A percentile compares a stretch with the other conserved stretches of the same genome.
These are phyloP conservation scores for Dendrocincla tyrannina DNA, from an alignment of 2,797 vertebrate genomes.

Conservation along the genomic window DNA sequence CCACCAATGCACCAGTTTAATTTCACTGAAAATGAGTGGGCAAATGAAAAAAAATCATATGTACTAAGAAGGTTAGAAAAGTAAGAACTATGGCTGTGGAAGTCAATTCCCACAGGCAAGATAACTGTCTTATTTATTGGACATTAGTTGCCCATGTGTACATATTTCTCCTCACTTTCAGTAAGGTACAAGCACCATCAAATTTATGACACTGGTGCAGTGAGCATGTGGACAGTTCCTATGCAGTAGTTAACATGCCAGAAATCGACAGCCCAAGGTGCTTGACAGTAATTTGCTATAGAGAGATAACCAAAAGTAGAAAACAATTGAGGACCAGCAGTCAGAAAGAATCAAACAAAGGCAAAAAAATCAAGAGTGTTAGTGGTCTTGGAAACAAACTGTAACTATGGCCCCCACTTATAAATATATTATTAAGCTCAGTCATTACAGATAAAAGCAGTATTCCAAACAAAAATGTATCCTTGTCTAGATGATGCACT, in stretches of 20 bases:
- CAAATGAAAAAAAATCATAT: not conserved
- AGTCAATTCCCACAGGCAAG: not conserved
- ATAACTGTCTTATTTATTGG: not conserved
- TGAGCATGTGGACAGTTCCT: not conserved
- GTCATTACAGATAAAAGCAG: not conserved
- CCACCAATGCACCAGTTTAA: not conserved
- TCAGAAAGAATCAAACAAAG: not conserved
- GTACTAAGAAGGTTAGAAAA: not conserved
- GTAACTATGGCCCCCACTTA: not conserved
- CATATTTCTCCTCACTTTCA: not conserved
- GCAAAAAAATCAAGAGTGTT: not conserved
- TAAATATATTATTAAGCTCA: not conserved
- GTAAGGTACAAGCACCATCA: not conserved
- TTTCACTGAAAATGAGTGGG: rapidly evolving
- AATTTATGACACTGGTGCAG: not conserved
- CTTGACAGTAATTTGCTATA: not conserved
- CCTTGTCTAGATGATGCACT: not conserved
- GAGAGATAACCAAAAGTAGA: not conserved
- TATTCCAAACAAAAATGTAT: not conserved
- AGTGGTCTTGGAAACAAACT: not conserved
- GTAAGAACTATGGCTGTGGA: not conserved
- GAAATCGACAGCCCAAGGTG: not conserved
- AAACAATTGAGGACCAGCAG: not conserved
- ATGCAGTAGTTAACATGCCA: not conserved
- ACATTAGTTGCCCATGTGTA: not conserved